These are phyloP conservation scores for Temnothorax unifasciatus DNA, from an alignment of 2,888 invertebrate species.

Conservation along the genomic window DNA sequence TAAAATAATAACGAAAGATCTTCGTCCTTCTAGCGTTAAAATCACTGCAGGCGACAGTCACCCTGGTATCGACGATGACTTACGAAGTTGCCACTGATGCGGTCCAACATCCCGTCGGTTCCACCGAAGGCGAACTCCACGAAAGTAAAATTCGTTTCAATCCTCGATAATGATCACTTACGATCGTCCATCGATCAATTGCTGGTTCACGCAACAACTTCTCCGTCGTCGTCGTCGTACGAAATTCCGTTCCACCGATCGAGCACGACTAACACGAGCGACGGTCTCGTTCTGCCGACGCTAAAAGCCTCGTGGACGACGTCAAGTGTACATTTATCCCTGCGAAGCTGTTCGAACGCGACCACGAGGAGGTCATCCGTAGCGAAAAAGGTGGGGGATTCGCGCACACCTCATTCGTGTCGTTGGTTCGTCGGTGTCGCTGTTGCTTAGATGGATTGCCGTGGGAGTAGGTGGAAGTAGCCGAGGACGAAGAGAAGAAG, in stretches of 20 bases:
- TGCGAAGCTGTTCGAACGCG: conserved; percentile 82
- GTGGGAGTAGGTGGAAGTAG: conserved; percentile 61
- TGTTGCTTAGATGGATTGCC: conserved; percentile 61
- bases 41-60: conserved; percentile 2
- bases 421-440: conserved; percentile 66
- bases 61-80: conserved; percentile 70
- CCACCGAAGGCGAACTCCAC: conserved; percentile 79
- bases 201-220: neutral
- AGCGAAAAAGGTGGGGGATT: conserved; percentile 75
- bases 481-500: conserved; percentile 63
- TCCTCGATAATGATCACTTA: conserved; percentile 37
- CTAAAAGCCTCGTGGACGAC: conserved; percentile 83
- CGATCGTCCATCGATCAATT: neutral
- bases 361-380: conserved; percentile 85
- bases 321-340: conserved; percentile 85
- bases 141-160: conserved; percentile 30
- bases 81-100: conserved; percentile 75
- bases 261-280: conserved; percentile 64
- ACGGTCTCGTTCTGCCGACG: conserved; percentile 73
- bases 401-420: conserved; percentile 77
- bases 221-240: conserved; percentile 1
- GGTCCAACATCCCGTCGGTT: conserved; percentile 64
- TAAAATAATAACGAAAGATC: neutral
- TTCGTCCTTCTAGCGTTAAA: neutral
- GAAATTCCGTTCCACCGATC: conserved; percentile 56